phyloP scores from a whole-genome alignment of 2,888 invertebrate species.

The Leptinotarsa peninsularis region DNA sequence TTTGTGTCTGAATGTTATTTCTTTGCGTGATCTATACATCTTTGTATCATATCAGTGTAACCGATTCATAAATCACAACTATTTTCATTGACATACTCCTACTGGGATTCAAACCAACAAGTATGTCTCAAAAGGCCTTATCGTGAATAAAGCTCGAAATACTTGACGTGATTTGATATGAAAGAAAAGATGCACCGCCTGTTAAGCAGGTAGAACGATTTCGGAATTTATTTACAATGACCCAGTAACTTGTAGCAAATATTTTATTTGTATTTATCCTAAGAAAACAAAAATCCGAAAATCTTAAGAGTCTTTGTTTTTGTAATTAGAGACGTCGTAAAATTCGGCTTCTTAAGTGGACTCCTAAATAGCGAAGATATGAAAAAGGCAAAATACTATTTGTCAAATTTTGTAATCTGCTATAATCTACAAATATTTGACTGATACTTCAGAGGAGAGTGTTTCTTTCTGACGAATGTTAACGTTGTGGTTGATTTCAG shows the following conservation, averaged over 20 bases:
- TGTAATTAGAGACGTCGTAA: conserved; percentile 44
- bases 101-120: too few species aligned
- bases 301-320: conserved; percentile 44
- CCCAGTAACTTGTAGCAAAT: conserved; percentile 38
- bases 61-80: too few species aligned
- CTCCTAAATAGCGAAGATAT: conserved; percentile 33
- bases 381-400: conserved; percentile 34
- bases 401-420: conserved; percentile 35
- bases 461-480: neutral
- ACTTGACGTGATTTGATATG: conserved; percentile 3
- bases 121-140: neutral
- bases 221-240: conserved; percentile 39
- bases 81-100: too few species aligned
- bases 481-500: too few species aligned
- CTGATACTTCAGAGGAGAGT: conserved; percentile 14
- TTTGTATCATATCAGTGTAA: too few species aligned
- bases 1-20: too few species aligned
- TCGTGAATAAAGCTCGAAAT: neutral
- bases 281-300: conserved; percentile 40
- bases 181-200: conserved; percentile 15
- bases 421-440: conserved; percentile 34
- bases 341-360: conserved; percentile 44
- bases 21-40: too few species aligned
- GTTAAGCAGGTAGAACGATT: conserved; percentile 23
- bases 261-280: conserved; percentile 42